A percentile compares a stretch with the other conserved stretches of the same genome.
Conservation (phyloP, 2,113 vertebrate species). For the Glaucidium brasilianum region DNA sequence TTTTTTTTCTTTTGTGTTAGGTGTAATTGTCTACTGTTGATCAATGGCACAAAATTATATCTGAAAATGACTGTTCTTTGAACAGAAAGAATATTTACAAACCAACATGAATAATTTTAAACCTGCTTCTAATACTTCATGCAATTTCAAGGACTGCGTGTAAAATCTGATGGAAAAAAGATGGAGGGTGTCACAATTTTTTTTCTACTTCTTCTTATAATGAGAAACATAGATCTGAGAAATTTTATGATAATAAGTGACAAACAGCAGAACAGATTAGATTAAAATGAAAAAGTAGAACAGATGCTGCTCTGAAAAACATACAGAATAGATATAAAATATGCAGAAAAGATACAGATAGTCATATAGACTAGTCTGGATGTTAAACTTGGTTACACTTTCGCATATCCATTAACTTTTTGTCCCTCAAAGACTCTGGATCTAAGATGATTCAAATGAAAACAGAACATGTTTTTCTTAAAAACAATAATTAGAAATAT, state of each 20-base stretch:
- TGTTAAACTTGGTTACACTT: background rate
- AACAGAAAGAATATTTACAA: background rate
- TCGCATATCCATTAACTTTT: background rate
- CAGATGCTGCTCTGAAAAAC: background rate
- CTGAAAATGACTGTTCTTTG: background rate
- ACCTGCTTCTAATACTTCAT: background rate
- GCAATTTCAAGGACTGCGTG: background rate
- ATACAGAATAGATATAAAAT: background rate
- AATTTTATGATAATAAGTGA: background rate
- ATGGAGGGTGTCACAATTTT: accelerated
- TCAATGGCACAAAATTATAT: background rate
- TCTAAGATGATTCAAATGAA: background rate
- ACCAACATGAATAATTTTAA: background rate
- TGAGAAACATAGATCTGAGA: background rate
- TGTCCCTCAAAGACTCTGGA: background rate
- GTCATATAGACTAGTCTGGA: background rate
- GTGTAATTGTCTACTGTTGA: background rate
- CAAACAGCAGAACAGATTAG: background rate
- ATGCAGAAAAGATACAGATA: background rate
- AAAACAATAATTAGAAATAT: background rate
- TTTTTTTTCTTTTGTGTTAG: background rate
- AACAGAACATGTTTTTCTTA: accelerated
- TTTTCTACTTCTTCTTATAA: background rate
- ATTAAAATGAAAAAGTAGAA: background rate
- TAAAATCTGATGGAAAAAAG: background rate